Evolutionary conservation across 1,140 invertebrate species (phyloP), one percentile per base, ranked within the genome.

Genomic region (Heliconius eleuchia): DNA sequence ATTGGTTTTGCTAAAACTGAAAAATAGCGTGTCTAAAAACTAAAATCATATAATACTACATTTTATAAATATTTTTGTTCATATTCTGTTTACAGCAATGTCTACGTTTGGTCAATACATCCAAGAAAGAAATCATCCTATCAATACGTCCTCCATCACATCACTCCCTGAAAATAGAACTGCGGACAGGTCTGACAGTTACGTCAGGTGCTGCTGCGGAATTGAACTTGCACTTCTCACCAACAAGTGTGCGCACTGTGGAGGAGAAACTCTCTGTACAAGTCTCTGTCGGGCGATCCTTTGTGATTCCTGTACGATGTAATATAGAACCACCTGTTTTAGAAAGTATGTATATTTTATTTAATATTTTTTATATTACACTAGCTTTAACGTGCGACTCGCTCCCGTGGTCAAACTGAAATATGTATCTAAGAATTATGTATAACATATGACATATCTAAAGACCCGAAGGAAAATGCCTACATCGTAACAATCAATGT

Each of bases 271-370:
- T 91, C 70, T 78, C 76, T 0, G 80, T 92, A 1, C 78, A 87
- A 19, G 87, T 87, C 9, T 88, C 89, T 1, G 27, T 50, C 0
- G 91, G 89, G 3, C 77, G 73, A 30, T 9, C 71, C 3, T 16
- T 89, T 66, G 50, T 23, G 19, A 76, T 91, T 34, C 89, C 88
- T 5, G 87, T 91, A 8, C 50, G 76, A 2, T 91, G 89, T 73
- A 91, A 87, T 60, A 90, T 91, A 84, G 76, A 89, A 66, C 90
- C 89, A 11, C 90, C 91, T 0, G n/a, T 87, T 6, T 72, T 92
- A 11, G 75, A 91, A 55, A 85, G 91, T 91, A 39, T 84, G 83
- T 83, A 37, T 55, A 50, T 66, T 57, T 6, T 57, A 23, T 57
- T 57, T 11, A 2, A 57, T 57, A 4, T 57, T 57, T 3, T 57